Percentiles rank a stretch among this genome's conserved stretches.
phyloP scores from a whole-genome alignment of 1,140 invertebrate genomes.

The Pseudomyrmex sp. region DNA sequence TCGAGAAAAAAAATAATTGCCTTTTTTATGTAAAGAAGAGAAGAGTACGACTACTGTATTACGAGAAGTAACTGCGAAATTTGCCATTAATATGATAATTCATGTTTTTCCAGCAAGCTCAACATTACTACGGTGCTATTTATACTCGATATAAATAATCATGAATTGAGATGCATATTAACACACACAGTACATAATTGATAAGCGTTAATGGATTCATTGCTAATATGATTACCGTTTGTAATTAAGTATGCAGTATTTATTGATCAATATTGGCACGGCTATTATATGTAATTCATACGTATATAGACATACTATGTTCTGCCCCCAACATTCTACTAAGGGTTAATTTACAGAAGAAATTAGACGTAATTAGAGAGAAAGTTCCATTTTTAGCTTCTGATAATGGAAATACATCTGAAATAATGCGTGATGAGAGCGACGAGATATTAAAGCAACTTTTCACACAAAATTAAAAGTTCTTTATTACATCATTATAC shows the following conservation, averaged over 20 bases:
- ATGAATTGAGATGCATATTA: conserved; percentile 40
- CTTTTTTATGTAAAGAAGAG: not conserved
- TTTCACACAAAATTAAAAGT: not conserved
- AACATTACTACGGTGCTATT: conserved; percentile 18
- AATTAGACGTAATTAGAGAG: not conserved
- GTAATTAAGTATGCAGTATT: conserved; percentile 50
- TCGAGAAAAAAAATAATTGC: conserved; percentile 46
- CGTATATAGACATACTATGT: not conserved
- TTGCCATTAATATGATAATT: conserved; percentile 46
- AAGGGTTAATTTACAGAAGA: not conserved
- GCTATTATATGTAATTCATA: not conserved
- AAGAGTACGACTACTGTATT: not conserved
- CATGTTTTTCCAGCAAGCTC: not conserved
- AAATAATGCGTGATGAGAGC: no score
- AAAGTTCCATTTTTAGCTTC: no score
- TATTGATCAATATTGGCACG: conserved; percentile 29
- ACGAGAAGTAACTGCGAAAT: not conserved
- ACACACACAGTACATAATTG: conserved; percentile 33
- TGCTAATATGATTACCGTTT: conserved; percentile 30
- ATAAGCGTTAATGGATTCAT: conserved; percentile 47
- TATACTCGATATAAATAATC: conserved; percentile 44
- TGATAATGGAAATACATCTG: no score
- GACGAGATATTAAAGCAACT: no score
- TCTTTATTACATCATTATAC: not conserved
- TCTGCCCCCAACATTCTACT: not conserved